These are phyloP conservation scores for Campoletis sonorensis DNA, from an alignment of 1,140 invertebrate species.

Conservation along the genomic window DNA sequence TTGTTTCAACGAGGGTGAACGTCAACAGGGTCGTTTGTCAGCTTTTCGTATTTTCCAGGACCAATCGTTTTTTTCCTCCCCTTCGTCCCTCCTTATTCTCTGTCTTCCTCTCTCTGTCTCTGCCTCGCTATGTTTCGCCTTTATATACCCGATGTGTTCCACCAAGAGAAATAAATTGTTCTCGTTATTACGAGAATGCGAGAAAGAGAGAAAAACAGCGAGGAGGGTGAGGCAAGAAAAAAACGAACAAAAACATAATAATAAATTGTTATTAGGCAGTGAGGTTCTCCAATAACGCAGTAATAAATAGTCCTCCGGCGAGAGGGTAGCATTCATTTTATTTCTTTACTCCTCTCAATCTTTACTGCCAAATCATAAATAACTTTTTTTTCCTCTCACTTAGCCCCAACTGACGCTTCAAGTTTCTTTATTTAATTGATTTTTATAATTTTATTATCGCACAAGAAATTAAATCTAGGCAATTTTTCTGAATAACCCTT, in stretches of 20 bases:
- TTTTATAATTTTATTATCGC: not conserved
- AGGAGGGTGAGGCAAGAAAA: not conserved
- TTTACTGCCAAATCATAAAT: not conserved
- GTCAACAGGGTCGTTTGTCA: conserved; percentile 73
- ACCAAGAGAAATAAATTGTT: conserved; percentile 54
- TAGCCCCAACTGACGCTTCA: not conserved
- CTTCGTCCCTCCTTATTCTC: conserved; percentile 23
- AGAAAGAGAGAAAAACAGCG: conserved; percentile 7
- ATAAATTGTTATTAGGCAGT: conserved; percentile 53
- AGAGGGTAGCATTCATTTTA: conserved; percentile 18
- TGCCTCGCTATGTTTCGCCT: conserved; percentile 18
- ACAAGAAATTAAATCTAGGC: not conserved
- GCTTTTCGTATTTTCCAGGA: conserved; percentile 55
- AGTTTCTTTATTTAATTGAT: not conserved
- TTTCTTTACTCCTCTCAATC: not conserved
- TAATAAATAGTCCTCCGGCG: conserved; percentile 44
- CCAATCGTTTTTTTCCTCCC: conserved; percentile 51
- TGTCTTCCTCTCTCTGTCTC: not conserved
- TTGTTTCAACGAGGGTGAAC: conserved; percentile 68
- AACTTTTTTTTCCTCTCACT: not conserved
- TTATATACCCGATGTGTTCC: conserved; percentile 1
- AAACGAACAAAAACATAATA: conserved; percentile 49
- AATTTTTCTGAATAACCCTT: not conserved
- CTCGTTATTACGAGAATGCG: conserved; percentile 48
- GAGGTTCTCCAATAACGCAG: conserved; percentile 33